Evolutionary conservation across 2,113 vertebrate species (phyloP).

Genomic region (Rhadina sibilatrix): DNA sequence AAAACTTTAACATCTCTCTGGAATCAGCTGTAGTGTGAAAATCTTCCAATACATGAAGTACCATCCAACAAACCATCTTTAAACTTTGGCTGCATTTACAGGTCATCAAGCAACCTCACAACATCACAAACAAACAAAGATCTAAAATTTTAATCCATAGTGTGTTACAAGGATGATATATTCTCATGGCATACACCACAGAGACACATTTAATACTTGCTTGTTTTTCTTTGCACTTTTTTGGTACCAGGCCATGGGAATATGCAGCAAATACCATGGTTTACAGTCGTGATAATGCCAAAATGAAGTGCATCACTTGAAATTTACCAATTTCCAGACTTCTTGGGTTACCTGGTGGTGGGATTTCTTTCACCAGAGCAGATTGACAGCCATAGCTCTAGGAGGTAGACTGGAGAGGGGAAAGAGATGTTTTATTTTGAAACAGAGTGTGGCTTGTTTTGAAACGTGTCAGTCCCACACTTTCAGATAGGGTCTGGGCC

Average conservation of each 20-base stretch:
- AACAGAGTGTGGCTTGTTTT: background rate
- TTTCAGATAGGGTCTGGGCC: background rate
- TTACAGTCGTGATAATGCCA: background rate
- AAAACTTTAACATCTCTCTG: background rate
- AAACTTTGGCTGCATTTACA: background rate
- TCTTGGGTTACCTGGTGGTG: background rate
- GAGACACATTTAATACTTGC: background rate
- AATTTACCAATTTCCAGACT: background rate
- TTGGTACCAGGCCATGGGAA: background rate
- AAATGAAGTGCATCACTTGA: background rate
- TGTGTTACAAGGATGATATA: background rate
- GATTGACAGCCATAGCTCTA: background rate
- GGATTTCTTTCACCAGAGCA: background rate
- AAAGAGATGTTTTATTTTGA: background rate
- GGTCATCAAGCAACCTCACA: background rate
- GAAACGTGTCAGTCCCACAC: background rate
- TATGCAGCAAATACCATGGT: background rate
- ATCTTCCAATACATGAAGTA: background rate
- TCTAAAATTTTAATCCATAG: background rate
- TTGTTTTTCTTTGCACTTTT: background rate
- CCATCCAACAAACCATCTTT: background rate
- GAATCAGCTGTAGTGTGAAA: background rate
- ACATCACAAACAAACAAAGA: background rate
- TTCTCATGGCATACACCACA: background rate
- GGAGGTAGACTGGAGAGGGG: background rate